Evolutionary conservation across 2,113 vertebrate species (phyloP).

Genomic region (Arizona elegans): DNA sequence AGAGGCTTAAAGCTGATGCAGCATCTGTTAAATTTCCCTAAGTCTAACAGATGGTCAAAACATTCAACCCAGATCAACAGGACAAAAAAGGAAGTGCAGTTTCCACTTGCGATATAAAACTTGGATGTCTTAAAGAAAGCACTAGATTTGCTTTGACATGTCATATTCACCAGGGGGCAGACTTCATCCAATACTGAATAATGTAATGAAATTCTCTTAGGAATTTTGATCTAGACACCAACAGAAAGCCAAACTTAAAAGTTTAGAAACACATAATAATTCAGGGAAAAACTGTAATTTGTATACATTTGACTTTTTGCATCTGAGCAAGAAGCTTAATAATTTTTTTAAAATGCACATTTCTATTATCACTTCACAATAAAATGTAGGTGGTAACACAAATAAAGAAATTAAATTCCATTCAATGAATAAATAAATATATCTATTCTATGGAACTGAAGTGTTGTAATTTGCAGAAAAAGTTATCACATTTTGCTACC

Average conservation of each 20-base stretch:
- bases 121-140: not conserved
- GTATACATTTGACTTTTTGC: not conserved
- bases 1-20: not conserved
- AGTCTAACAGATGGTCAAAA: not conserved
- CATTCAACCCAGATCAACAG: not conserved
- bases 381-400: not conserved
- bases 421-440: not conserved
- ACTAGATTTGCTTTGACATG: not conserved
- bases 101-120: not conserved
- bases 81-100: not conserved
- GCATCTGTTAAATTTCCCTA: not conserved
- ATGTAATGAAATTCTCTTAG: not conserved
- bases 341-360: not conserved
- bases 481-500: not conserved
- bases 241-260: not conserved
- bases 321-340: not conserved
- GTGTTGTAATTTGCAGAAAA: not conserved
- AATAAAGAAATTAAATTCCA: not conserved
- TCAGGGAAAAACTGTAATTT: not conserved
- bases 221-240: not conserved
- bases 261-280: not conserved
- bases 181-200: constrained; percentile 5
- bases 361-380: not conserved
- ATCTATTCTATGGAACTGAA: not conserved
- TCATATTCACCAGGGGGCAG: constrained; percentile 59